phyloP scores from a whole-genome alignment of 1,140 invertebrate species.

The Pygmarrhopalites habei region DNA sequence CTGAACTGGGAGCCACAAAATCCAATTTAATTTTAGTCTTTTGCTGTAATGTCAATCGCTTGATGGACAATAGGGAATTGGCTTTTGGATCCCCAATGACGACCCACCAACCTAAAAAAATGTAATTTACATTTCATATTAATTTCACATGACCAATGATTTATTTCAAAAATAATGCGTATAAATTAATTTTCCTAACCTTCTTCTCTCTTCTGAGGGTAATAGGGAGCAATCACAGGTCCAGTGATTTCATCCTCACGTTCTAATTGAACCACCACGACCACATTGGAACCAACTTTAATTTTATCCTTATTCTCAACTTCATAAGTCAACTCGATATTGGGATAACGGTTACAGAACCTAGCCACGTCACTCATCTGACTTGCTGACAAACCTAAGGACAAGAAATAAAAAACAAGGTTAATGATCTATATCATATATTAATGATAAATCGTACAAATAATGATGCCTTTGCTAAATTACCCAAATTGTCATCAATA shows the following conservation, averaged over 20 bases:
- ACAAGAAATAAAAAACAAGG: too few relatives aligned
- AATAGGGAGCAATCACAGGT: slow-evolving; percentile 95
- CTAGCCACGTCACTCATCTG: slow-evolving; percentile 96
- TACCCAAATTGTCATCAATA: too few relatives aligned
- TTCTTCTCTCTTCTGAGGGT: slow-evolving; percentile 97
- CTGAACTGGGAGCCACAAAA: slow-evolving; percentile 79
- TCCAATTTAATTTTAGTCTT: slow-evolving; percentile 91
- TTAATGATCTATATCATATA: too few relatives aligned
- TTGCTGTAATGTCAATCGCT: slow-evolving; percentile 85
- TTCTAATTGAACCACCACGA: slow-evolving; percentile 85
- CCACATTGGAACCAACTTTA: slow-evolving; percentile 70
- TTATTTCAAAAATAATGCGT: too few relatives aligned
- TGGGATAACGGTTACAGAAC: slow-evolving; percentile 98
- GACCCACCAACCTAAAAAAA: slow-evolving; percentile 83
- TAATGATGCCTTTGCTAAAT: too few relatives aligned
- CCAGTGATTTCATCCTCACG: slow-evolving; percentile 94
- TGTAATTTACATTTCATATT: too few relatives aligned
- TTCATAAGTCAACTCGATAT: slow-evolving; percentile 94
- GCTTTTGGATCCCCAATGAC: slow-evolving; percentile 93
- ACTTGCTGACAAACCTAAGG: slow-evolving; percentile 51
- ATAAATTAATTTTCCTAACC: slow-evolving; percentile 42
- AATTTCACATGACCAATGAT: too few relatives aligned
- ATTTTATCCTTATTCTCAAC: slow-evolving; percentile 73
- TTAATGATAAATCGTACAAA: too few relatives aligned
- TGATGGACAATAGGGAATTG: slow-evolving; percentile 93